phyloP scores from a whole-genome alignment of 1,140 invertebrate genomes.

The Dermatophagoides farinae region DNA sequence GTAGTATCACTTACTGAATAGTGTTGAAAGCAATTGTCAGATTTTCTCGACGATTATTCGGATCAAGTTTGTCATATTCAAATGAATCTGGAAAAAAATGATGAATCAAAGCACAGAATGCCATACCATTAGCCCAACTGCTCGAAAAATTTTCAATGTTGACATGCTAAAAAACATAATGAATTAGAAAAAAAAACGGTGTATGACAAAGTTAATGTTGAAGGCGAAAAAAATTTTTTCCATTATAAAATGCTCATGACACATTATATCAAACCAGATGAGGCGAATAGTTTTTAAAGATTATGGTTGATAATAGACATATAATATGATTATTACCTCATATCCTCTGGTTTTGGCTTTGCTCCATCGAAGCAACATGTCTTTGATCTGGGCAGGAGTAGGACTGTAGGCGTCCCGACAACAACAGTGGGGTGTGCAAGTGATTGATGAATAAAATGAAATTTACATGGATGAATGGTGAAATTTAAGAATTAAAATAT shows the following conservation, averaged over 20 bases:
- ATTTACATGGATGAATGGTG: not conserved
- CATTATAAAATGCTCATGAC: not conserved
- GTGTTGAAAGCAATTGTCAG: constrained; percentile 89
- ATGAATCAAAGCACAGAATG: constrained; percentile 87
- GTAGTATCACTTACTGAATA: constrained; percentile 59
- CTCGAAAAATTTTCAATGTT: constrained; percentile 89
- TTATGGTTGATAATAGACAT: not conserved
- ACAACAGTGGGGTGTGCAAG: constrained; percentile 47
- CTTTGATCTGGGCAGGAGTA: constrained; percentile 79
- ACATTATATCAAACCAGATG: too few species aligned
- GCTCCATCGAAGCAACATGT: constrained; percentile 83
- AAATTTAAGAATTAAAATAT: not conserved
- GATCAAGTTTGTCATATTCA: constrained; percentile 64
- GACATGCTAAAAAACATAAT: constrained; percentile 45
- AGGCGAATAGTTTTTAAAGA: not conserved
- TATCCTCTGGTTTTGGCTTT: constrained; percentile 87
- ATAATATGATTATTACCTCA: constrained; percentile 22
- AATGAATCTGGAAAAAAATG: constrained; percentile 88
- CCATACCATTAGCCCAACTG: constrained; percentile 85
- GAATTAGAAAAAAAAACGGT: not conserved
- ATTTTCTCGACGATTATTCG: constrained; percentile 71
- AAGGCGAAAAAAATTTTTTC: not conserved
- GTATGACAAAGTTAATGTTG: not conserved
- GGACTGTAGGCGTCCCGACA: constrained; percentile 39
- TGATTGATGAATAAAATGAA: constrained; percentile 10